These are phyloP conservation scores for Rapana venosa DNA, from an alignment of 2,888 invertebrate species.

Conservation along the genomic window DNA sequence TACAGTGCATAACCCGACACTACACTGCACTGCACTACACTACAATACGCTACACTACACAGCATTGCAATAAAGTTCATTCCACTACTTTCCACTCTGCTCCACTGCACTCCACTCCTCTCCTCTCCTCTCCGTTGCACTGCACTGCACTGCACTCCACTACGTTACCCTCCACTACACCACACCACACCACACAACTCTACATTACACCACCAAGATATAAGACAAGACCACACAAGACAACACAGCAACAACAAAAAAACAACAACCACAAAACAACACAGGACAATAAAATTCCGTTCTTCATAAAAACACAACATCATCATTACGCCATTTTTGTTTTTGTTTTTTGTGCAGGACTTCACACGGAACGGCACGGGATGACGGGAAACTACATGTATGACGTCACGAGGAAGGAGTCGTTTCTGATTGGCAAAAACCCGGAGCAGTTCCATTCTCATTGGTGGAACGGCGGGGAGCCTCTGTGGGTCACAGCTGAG, in stretches of 20 bases:
- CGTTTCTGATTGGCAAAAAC: conserved; percentile 60
- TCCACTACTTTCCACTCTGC: no score
- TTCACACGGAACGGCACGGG: conserved; percentile 72
- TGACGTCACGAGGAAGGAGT: conserved; percentile 56
- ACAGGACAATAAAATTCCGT: neutral
- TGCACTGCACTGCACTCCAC: no score
- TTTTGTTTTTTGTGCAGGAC: conserved; percentile 57
- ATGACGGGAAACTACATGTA: conserved; percentile 74
- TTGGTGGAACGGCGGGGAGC: conserved; percentile 76
- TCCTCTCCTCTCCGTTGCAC: no score
- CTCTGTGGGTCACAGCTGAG: conserved; percentile 73
- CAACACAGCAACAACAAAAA: neutral
- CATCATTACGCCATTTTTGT: neutral
- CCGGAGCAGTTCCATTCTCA: conserved; percentile 57
- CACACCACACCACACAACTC: neutral
- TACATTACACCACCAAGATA: no score
- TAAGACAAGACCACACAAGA: neutral
- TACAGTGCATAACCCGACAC: no score
- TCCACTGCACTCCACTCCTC: no score
- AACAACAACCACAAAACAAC: neutral
- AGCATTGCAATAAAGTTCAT: no score
- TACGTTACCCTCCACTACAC: no score
- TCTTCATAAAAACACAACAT: no score
- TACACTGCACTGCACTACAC: no score
- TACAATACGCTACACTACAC: no score